Percentiles rank a stretch among this genome's conserved stretches.
These are phyloP conservation scores for Hozukius guyotensis DNA, from an alignment of 2,797 vertebrate genomes.

Conservation along the genomic window DNA sequence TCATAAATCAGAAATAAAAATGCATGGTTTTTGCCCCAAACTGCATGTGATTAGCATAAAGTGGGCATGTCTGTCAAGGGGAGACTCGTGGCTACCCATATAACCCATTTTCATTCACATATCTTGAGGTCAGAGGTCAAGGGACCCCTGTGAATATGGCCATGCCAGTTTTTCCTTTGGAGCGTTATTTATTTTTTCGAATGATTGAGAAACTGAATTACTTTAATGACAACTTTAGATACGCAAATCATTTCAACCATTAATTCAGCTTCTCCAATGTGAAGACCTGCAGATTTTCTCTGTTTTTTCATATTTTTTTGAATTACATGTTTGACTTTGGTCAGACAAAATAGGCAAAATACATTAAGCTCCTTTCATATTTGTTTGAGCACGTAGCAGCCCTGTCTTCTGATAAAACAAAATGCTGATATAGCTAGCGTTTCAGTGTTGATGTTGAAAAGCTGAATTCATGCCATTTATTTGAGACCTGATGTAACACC, in stretches of 20 bases:
- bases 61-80: no score
- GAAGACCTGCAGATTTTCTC: background rate
- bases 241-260: background rate
- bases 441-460: background rate
- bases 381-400: background rate
- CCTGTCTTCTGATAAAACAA: background rate
- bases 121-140: no score
- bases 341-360: background rate
- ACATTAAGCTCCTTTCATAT: background rate
- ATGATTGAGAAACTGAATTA: background rate
- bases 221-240: background rate
- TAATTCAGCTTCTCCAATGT: background rate
- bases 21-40: no score
- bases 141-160: no score
- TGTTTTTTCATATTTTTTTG: background rate
- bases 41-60: no score
- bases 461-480: background rate
- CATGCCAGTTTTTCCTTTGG: no score
- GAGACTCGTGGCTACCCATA: no score
- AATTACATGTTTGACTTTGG: background rate
- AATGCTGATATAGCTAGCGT: background rate
- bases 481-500: background rate
- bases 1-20: no score
- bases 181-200: background rate
- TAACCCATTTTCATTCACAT: no score